A percentile compares a stretch with the other conserved stretches of the same genome.
Conservation (phyloP, 2,113 vertebrate genomes). For the Taxidea taxus region DNA sequence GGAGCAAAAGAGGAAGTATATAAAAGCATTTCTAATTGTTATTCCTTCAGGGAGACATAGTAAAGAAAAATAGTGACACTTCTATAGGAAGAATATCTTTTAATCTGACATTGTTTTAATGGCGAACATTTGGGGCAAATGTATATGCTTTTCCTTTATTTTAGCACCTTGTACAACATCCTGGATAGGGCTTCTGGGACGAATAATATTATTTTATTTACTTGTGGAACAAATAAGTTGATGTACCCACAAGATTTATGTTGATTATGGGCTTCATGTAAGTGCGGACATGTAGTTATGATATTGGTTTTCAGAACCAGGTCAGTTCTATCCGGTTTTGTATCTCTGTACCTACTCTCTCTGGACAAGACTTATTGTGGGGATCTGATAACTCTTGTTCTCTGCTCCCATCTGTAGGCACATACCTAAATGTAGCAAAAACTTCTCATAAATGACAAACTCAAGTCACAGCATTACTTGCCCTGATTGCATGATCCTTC, state of each 20-base stretch:
- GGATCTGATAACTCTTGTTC: neutral
- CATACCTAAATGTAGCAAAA: neutral
- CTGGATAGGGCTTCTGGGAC: slow-evolving; percentile 5
- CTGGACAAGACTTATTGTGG: neutral
- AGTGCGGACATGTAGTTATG: neutral
- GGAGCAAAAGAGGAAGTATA: slow-evolving; percentile 37
- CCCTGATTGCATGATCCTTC: neutral
- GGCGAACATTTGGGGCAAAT: slow-evolving; percentile 29
- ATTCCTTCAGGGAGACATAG: slow-evolving; percentile 51
- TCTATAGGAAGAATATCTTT: slow-evolving; percentile 25
- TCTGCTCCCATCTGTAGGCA: neutral
- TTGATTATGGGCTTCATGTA: neutral
- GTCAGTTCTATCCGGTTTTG: neutral
- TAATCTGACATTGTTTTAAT: slow-evolving; percentile 46
- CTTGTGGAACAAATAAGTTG: slow-evolving; percentile 39
- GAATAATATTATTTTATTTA: slow-evolving; percentile 58
- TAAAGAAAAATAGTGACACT: slow-evolving; percentile 53
- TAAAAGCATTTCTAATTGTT: slow-evolving; percentile 56
- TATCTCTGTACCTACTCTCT: neutral
- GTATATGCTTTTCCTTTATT: slow-evolving; percentile 30
- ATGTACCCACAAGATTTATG: neutral
- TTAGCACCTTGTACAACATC: slow-evolving; percentile 48
- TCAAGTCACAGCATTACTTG: neutral
- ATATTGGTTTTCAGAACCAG: neutral
- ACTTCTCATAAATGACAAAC: neutral